Percentiles rank a stretch among this genome's conserved stretches.
phyloP scores from a whole-genome alignment of 1,140 invertebrate genomes.

The Lepidurus packardi region DNA sequence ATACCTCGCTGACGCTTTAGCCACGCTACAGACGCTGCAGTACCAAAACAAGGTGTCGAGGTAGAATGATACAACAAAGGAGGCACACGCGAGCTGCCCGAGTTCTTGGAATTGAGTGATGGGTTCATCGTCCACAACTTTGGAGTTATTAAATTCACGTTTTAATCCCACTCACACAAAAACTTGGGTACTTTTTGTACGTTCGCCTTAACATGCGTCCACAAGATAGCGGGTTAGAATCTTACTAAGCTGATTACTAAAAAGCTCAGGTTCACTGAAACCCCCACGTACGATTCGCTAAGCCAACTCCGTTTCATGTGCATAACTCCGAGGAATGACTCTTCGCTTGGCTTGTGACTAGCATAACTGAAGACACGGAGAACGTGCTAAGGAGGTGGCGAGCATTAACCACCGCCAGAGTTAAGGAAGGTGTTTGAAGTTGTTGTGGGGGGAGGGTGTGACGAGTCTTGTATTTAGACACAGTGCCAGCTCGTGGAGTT shows the following conservation, averaged over 20 bases:
- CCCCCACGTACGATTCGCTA: neutral
- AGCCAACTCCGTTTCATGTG: neutral
- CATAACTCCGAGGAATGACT: slow-evolving; percentile 9
- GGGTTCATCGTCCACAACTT: neutral
- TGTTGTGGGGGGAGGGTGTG: neutral
- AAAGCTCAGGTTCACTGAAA: neutral
- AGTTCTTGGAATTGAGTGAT: neutral
- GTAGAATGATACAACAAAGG: slow-evolving; percentile 2
- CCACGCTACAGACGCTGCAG: slow-evolving; percentile 1
- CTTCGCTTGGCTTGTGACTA: neutral
- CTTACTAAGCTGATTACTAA: too few relatives aligned
- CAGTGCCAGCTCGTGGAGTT: neutral
- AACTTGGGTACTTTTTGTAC: too few relatives aligned
- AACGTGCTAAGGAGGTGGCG: slow-evolving; percentile 13
- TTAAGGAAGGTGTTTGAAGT: neutral
- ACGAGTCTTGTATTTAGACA: neutral
- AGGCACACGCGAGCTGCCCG: neutral
- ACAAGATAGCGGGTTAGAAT: too few relatives aligned
- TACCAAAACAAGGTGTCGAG: slow-evolving; percentile 4
- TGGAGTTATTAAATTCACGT: neutral
- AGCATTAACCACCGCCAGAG: slow-evolving; percentile 8
- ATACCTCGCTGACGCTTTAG: slow-evolving; percentile 1
- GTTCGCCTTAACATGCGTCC: too few relatives aligned
- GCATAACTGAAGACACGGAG: slow-evolving; percentile 1
- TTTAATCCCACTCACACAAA: too few relatives aligned